phyloP scores from a whole-genome alignment of 2,113 vertebrate species.

The Eulacestoma nigropectus region DNA sequence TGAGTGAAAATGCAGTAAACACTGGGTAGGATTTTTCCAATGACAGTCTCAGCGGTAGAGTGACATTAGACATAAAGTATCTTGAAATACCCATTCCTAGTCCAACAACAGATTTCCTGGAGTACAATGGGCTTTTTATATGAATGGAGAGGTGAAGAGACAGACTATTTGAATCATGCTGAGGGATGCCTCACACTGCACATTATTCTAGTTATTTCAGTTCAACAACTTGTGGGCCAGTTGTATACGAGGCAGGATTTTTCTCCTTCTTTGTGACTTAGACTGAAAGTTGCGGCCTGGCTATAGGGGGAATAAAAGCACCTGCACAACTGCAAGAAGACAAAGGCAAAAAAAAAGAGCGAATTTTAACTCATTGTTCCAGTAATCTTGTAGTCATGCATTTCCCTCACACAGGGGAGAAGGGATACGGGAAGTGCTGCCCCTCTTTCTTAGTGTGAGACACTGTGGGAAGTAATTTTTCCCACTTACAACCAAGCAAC shows the following conservation, averaged over 20 bases:
- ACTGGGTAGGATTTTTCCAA: neutral
- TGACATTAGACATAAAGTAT: neutral
- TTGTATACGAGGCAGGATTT: neutral
- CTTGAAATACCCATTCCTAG: neutral
- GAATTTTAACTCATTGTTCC: neutral
- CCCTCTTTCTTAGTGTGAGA: neutral
- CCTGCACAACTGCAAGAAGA: neutral
- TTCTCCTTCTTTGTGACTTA: neutral
- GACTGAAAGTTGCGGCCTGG: neutral
- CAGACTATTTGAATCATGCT: neutral
- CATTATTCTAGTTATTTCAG: neutral
- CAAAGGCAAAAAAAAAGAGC: neutral
- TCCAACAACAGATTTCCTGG: neutral
- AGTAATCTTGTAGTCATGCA: neutral
- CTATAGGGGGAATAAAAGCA: neutral
- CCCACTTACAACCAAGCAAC: neutral
- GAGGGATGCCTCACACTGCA: neutral
- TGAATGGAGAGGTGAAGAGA: neutral
- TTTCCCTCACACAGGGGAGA: accelerated
- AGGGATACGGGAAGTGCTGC: neutral
- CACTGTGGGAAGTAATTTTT: neutral
- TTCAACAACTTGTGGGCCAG: neutral
- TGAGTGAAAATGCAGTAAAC: neutral
- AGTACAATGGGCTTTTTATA: neutral
- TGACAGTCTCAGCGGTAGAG: neutral